These are phyloP conservation scores for Onthophagus taurus DNA, from an alignment of 1,140 invertebrate genomes.

Conservation along the genomic window DNA sequence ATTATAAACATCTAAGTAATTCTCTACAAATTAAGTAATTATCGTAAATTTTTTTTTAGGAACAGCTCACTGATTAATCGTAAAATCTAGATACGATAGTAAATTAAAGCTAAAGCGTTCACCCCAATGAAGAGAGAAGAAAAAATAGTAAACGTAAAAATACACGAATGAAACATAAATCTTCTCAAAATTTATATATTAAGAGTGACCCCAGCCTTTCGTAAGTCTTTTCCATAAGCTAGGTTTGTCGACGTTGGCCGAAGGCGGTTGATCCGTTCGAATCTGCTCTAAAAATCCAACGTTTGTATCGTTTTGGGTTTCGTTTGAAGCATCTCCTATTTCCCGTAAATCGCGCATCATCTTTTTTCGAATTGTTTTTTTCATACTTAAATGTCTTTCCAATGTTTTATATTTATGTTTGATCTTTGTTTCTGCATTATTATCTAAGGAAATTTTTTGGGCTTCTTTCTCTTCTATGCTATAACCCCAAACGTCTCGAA, in stretches of 20 bases:
- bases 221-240: constrained; percentile 37
- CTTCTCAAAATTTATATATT: constrained; percentile 11
- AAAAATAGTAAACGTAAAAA: too few relatives aligned
- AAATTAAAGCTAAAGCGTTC: too few relatives aligned
- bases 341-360: constrained; percentile 67
- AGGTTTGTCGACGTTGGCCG: constrained; percentile 36
- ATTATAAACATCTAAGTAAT: too few relatives aligned
- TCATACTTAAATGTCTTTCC: constrained; percentile 75
- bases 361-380: constrained; percentile 76
- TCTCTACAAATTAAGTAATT: too few relatives aligned
- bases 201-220: constrained; percentile 35
- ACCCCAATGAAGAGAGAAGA: too few relatives aligned
- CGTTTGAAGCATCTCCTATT: constrained; percentile 30
- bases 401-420: constrained; percentile 52
- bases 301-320: constrained; percentile 8
- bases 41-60: too few relatives aligned
- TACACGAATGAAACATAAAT: too few relatives aligned
- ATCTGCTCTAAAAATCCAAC: constrained; percentile 36
- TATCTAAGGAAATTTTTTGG: constrained; percentile 16
- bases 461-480: constrained; percentile 30
- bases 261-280: constrained; percentile 35
- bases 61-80: too few relatives aligned
- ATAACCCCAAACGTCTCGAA: constrained; percentile 31
- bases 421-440: constrained; percentile 23
- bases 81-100: too few relatives aligned